Conservation (phyloP, 2,797 vertebrate species). For the Tenualosa thibaudeaui region DNA sequence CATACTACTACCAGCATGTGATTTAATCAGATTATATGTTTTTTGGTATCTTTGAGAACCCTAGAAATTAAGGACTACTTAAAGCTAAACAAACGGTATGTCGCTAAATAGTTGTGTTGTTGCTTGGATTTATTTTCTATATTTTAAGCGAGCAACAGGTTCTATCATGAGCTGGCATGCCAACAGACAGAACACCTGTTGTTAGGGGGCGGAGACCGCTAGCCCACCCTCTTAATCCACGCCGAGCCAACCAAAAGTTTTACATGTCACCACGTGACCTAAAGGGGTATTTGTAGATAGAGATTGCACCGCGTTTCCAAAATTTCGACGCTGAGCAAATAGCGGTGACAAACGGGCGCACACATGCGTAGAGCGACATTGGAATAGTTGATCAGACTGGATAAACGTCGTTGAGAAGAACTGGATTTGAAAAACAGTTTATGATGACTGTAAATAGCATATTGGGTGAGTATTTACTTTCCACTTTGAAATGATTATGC, state of each 20-base stretch:
- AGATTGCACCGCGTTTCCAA: slow-evolving; percentile 21
- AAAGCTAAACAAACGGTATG: no score
- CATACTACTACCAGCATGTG: no score
- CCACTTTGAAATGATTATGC: not conserved
- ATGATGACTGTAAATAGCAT: not conserved
- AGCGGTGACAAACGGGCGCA: slow-evolving; percentile 6
- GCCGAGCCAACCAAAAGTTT: slow-evolving; percentile 6
- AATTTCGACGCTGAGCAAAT: slow-evolving; percentile 7
- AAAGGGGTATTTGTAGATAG: slow-evolving; percentile 4
- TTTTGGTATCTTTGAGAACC: not conserved
- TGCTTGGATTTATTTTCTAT: not conserved
- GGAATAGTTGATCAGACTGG: not conserved
- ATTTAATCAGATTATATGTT: no score
- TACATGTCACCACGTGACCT: not conserved
- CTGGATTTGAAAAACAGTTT: not conserved
- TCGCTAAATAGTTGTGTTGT: not conserved
- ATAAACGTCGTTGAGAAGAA: not conserved
- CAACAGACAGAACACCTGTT: slow-evolving; percentile 26
- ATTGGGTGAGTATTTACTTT: not conserved
- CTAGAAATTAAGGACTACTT: not conserved
- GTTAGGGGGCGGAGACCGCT: slow-evolving; percentile 19
- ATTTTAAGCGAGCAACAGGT: not conserved
- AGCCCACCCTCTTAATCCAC: not conserved
- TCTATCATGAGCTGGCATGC: not conserved
- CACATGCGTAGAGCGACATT: not conserved